These are phyloP conservation scores for Zeugodacus cucurbitae DNA, from an alignment of 1,140 invertebrate species.

Conservation along the genomic window DNA sequence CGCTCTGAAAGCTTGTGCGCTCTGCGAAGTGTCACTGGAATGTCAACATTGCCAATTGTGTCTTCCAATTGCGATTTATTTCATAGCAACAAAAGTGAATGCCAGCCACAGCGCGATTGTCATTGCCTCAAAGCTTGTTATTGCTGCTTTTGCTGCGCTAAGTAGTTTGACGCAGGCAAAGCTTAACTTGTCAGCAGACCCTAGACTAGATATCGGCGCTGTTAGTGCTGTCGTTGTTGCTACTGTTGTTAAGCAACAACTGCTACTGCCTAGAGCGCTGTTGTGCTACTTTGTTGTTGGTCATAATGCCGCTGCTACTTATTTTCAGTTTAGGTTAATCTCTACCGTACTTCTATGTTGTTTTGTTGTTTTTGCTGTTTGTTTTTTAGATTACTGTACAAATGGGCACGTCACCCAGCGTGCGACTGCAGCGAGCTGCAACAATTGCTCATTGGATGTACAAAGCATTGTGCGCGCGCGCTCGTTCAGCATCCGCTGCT, in stretches of 20 bases:
- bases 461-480: background rate
- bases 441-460: background rate
- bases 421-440: background rate
- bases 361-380: background rate
- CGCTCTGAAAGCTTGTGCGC: background rate
- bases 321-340: conserved; percentile 14
- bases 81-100: conserved; percentile 16
- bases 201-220: background rate
- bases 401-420: conserved; percentile 19
- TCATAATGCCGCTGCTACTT: background rate
- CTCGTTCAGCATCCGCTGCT: background rate
- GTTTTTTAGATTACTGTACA: background rate
- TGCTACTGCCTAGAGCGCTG: background rate
- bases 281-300: conserved; percentile 9
- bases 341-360: background rate
- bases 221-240: background rate
- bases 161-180: background rate
- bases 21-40: conserved; percentile 2
- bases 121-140: background rate
- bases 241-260: conserved; percentile 22
- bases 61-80: conserved; percentile 33
- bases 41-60: conserved; percentile 22
- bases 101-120: background rate
- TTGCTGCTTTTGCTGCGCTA: background rate
- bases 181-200: background rate